Evolutionary conservation across 2,113 vertebrate genomes (phyloP), one percentile per base, ranked within the genome.

Genomic region (Odontesthes bonariensis): DNA sequence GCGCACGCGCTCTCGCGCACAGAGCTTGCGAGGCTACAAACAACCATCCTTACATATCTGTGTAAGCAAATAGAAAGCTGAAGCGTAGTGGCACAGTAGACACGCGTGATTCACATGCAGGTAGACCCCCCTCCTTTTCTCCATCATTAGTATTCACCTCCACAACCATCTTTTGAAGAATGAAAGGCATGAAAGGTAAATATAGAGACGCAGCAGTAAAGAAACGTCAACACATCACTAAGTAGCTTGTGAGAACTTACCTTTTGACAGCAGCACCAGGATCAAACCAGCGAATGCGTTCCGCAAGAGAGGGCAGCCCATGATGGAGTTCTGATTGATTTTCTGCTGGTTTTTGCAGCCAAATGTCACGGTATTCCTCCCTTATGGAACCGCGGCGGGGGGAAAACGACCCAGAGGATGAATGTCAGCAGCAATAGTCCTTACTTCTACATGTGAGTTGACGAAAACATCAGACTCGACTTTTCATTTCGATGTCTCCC

Each of bases 121-220:
- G 89, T 92, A 90, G 61, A 80, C 31, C 80, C 83, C 79, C 82
- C 58, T 58, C 62, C 22, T 33, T n/a, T 20, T 19, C 14, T 19
- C 3, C 82, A 27, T 87, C 88, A 95, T 95, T 92, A 93, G 92
- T 93, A 94, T 94, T 90, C 93, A 82, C 83, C 89, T 92, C 92
- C 88, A 90, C 79, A 47, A 63, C 55, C 88, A 69, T n/a, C 14
- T 22, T 51, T 44, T 35, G 70, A 74, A 82, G 82, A 90, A 92
- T 77, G 66, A 71, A 84, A 77, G 55, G 60, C 78, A n/a, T 62
- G 64, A 51, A 72, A 72, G 69, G 49, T 77, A 71, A 59, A 72
- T 69, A 75, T 62, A 42, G 44, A 71, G 63, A 16, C 78, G 67
- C 72, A 71, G 69, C 71, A 59, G 76, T 77, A 47, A 33, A 22